A percentile compares a stretch with the other conserved stretches of the same genome.
phyloP scores from a whole-genome alignment of 2,797 vertebrate species.

The Macrochelys suwanniensis region DNA sequence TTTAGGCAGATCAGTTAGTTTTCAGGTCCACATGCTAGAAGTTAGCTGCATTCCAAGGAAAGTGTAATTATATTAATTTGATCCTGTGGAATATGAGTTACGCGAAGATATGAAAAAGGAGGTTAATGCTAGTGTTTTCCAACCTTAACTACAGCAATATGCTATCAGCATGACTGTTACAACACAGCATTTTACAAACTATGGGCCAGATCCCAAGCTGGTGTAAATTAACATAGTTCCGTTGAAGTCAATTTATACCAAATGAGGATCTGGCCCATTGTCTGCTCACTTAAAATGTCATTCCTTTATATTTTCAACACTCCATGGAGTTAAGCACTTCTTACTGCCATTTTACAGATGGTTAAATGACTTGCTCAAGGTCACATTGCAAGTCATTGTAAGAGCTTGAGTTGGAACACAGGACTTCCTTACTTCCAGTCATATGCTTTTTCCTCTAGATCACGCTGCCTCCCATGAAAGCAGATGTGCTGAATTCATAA shows the following conservation, averaged over 20 bases:
- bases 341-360: not conserved
- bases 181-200: not conserved
- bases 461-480: not conserved
- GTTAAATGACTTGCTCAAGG: not conserved
- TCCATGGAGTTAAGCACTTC: not conserved
- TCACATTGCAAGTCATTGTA: not conserved
- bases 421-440: not conserved
- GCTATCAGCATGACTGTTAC: not conserved
- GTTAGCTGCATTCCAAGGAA: not conserved
- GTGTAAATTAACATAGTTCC: not conserved
- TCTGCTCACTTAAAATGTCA: not conserved
- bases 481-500: constrained; percentile 10
- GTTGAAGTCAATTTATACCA: not conserved
- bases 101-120: not conserved
- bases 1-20: not conserved
- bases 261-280: not conserved
- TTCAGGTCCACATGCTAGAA: not conserved
- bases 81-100: not conserved
- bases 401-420: not conserved
- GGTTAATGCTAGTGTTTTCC: not conserved
- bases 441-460: not conserved
- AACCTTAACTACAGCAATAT: not conserved
- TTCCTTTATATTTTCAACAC: not conserved
- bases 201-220: not conserved
- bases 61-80: not conserved